A percentile compares a stretch with the other conserved stretches of the same genome.
These are phyloP conservation scores for Myocastor coypus DNA, from an alignment of 2,113 vertebrate species.

Conservation along the genomic window DNA sequence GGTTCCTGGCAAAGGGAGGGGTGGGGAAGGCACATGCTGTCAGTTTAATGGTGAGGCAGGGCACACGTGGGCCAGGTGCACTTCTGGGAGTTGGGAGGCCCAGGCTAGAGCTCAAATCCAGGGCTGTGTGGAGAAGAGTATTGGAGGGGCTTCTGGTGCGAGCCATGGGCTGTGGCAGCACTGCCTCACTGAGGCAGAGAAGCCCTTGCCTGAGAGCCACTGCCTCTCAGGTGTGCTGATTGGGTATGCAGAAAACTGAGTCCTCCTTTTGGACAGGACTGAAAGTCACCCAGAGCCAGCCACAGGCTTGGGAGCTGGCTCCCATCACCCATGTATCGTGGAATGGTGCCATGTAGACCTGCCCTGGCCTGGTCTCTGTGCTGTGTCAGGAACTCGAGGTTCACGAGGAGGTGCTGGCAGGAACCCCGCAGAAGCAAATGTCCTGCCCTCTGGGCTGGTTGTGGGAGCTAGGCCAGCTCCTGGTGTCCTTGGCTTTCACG, in stretches of 20 bases:
- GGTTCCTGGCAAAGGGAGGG: too few species aligned
- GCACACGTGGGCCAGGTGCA: not conserved
- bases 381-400: fast-evolving
- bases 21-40: too few species aligned
- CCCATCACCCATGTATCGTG: fast-evolving
- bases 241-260: not conserved
- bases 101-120: too few species aligned
- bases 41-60: too few species aligned
- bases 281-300: not conserved
- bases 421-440: not conserved
- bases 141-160: fast-evolving
- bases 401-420: fast-evolving
- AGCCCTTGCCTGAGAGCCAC: not conserved
- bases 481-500: fast-evolving
- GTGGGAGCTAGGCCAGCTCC: too few species aligned
- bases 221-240: not conserved
- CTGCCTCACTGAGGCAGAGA: not conserved
- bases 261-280: fast-evolving
- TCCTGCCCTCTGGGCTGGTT: fast-evolving
- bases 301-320: not conserved
- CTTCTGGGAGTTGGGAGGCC: not conserved
- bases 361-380: fast-evolving
- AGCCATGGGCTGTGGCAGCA: fast-evolving
- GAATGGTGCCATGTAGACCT: not conserved
- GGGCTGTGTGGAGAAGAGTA: fast-evolving